Percentiles rank a stretch among this genome's conserved stretches.
These are phyloP conservation scores for cat (Felis catus) DNA, from an alignment of 2,113 vertebrate genomes.

Conservation along the genomic window DNA sequence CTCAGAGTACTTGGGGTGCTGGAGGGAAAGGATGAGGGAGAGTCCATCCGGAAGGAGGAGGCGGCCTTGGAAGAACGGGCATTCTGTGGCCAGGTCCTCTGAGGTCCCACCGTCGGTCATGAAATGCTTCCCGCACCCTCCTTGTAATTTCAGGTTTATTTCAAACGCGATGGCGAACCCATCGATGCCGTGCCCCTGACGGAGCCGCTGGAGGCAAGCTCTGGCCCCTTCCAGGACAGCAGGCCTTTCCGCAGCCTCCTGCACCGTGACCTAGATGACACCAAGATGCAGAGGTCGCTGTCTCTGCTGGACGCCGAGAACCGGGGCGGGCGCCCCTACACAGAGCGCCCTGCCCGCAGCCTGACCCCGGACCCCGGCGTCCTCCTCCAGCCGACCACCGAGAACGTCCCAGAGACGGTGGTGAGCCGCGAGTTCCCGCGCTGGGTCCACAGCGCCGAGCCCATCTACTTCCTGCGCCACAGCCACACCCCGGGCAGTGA, in stretches of 20 bases:
- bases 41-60: not conserved
- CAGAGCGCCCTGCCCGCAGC: conserved; percentile 83
- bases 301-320: conserved; percentile 86
- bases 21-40: not conserved
- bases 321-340: conserved; percentile 82
- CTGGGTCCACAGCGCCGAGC: conserved; percentile 92
- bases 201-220: conserved; percentile 80
- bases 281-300: conserved; percentile 89
- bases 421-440: conserved; percentile 96
- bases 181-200: conserved; percentile 90
- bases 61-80: not conserved
- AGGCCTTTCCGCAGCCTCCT: conserved; percentile 85
- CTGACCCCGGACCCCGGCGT: conserved; percentile 83
- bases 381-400: conserved; percentile 82
- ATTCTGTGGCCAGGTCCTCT: not conserved
- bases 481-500: conserved; percentile 86
- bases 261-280: conserved; percentile 91
- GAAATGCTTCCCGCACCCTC: not conserved
- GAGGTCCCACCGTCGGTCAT: not conserved
- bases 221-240: conserved; percentile 68
- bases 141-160: conserved; percentile 89
- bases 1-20: not conserved
- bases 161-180: conserved; percentile 93
- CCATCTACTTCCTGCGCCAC: conserved; percentile 92
- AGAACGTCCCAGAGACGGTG: conserved; percentile 93